Percentiles rank a stretch among this genome's conserved stretches.
These are phyloP conservation scores for Parnassius apollo DNA, from an alignment of 2,888 invertebrate species.

Conservation along the genomic window DNA sequence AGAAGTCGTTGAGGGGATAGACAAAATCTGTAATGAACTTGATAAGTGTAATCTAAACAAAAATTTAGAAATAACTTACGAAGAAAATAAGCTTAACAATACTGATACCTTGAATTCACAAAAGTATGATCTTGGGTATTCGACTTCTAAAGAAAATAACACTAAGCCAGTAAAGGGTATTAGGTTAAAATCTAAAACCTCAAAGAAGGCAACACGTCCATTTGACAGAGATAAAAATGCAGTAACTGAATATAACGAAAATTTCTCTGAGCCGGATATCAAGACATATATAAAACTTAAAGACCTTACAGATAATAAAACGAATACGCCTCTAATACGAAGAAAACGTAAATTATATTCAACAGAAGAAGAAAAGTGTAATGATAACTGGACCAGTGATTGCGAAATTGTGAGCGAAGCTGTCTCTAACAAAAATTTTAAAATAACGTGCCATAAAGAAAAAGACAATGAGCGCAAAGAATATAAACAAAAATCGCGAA, in stretches of 20 bases:
- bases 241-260: not conserved
- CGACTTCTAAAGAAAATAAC: slow-evolving; percentile 21
- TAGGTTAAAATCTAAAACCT: slow-evolving; percentile 29
- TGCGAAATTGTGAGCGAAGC: slow-evolving; percentile 28
- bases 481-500: slow-evolving; percentile 39
- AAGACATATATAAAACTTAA: not conserved
- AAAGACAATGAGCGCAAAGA: slow-evolving; percentile 54
- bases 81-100: slow-evolving; percentile 1
- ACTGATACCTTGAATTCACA: not conserved
- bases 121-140: slow-evolving; percentile 10
- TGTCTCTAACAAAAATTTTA: slow-evolving; percentile 3
- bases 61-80: slow-evolving; percentile 27
- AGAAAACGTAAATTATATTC: slow-evolving; percentile 67
- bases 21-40: slow-evolving; percentile 56
- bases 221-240: slow-evolving; percentile 27
- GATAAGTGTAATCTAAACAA: slow-evolving; percentile 46
- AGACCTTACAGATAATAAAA: slow-evolving; percentile 23
- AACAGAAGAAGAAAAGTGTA: slow-evolving; percentile 48
- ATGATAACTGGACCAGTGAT: slow-evolving; percentile 34
- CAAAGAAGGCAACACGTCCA: slow-evolving; percentile 7
- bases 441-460: slow-evolving; percentile 56
- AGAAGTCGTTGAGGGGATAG: slow-evolving; percentile 56
- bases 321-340: slow-evolving; percentile 32
- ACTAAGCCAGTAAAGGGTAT: slow-evolving; percentile 27
- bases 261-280: not conserved